Base-by-base conservation (phyloP, 2,888 invertebrate genomes). In the Pseudanteris insignis region DNA sequence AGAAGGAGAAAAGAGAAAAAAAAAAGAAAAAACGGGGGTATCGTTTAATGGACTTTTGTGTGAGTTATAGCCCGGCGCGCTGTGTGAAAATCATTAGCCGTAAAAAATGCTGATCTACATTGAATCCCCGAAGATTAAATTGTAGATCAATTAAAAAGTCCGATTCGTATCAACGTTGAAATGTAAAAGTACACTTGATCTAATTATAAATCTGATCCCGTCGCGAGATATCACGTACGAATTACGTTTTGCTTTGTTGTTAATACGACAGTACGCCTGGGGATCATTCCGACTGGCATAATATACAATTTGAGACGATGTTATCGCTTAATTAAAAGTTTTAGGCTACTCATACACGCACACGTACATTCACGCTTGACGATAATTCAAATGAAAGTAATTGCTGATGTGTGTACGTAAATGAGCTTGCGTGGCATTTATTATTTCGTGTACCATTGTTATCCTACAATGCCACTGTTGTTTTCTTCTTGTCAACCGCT, bases 1-100 rank as follows among this genome's bases (percentile, higher is more conserved):
- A n/a, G n/a, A n/a, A n/a, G n/a, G n/a, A n/a, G n/a, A n/a, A n/a
- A n/a, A n/a, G n/a, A n/a, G n/a, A n/a, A n/a, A n/a, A n/a, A n/a
- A n/a, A n/a, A n/a, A n/a, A n/a, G n/a, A n/a, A n/a, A n/a, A n/a
- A n/a, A n/a, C n/a, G 6, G 34, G 40, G 41, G 46, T 40, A 51
- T 41, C 51, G 50, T 58, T 44, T 58, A 50, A 58, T 58, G 58
- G 58, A 50, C 50, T 58, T 57, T 51, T 47, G 51, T 47, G 47
- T 50, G 59, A 59, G 59, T 43, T 47, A 41, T 37, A 14, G 32
- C 48, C 21, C 24, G 30, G 28, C 40, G 15, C 29, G 28, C 18
- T 59, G 53, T 47, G 59, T 37, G 47, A 59, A 59, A 59, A 59
- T 59, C 53, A 59, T 47, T 37, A n/a, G n/a, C 58, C 58, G 58